phyloP scores from a whole-genome alignment of 1,140 invertebrate genomes.

The Trichogramma pretiosum region DNA sequence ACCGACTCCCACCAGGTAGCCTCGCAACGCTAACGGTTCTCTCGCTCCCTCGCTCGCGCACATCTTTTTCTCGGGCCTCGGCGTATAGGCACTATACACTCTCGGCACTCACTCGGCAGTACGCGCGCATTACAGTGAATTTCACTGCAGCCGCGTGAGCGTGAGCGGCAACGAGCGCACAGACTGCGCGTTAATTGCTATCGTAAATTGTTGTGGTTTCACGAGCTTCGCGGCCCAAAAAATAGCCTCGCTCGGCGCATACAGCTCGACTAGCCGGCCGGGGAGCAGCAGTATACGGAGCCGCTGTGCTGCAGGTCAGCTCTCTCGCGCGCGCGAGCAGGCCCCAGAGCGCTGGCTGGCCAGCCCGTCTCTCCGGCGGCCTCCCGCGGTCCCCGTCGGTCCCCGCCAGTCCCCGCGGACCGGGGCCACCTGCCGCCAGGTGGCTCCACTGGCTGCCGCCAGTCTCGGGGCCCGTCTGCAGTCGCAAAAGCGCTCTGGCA shows the following conservation, averaged over 20 bases:
- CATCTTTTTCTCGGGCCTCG: constrained; percentile 17
- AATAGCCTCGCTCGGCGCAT: background rate
- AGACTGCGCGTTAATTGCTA: constrained; percentile 44
- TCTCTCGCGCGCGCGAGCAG: constrained; percentile 17
- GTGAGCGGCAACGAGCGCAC: constrained; percentile 18
- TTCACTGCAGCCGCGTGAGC: no score
- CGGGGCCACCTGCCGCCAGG: constrained; percentile 32
- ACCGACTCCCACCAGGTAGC: constrained; percentile 1
- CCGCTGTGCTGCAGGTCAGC: constrained; percentile 13
- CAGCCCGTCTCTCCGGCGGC: background rate
- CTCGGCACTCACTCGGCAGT: background rate
- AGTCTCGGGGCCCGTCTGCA: constrained; percentile 37
- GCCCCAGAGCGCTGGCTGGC: background rate
- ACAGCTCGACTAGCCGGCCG: background rate
- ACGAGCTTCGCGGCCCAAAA: constrained; percentile 21
- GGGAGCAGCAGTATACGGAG: constrained; percentile 12
- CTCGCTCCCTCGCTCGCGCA: background rate
- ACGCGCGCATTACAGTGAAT: no score
- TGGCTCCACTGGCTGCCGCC: constrained; percentile 45
- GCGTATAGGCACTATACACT: constrained; percentile 5
- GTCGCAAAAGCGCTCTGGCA: constrained; percentile 40
- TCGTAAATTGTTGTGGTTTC: constrained; percentile 43
- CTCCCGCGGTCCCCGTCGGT: constrained; percentile 13
- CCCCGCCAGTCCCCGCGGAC: constrained; percentile 13
- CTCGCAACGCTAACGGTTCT: background rate